phyloP scores from a whole-genome alignment of 2,888 invertebrate species.

The Calameuta pallipes region DNA sequence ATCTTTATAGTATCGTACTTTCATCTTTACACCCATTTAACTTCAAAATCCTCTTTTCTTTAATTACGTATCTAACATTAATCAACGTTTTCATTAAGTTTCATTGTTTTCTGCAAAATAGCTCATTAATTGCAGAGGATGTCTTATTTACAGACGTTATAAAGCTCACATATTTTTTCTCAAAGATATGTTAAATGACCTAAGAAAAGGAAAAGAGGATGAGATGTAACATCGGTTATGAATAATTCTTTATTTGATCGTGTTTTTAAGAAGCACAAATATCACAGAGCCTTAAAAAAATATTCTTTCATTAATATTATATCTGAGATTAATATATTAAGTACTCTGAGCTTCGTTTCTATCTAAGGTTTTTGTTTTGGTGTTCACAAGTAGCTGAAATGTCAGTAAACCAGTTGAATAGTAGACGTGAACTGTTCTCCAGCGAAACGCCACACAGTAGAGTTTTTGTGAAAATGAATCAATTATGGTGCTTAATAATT shows the following conservation, averaged over 20 bases:
- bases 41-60: neutral
- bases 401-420: neutral
- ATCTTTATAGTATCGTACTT: neutral
- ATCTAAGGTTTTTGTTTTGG: neutral
- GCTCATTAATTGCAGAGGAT: neutral
- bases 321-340: neutral
- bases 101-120: neutral
- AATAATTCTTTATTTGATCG: neutral
- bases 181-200: neutral
- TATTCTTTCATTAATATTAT: neutral
- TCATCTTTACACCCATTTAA: neutral
- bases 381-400: neutral
- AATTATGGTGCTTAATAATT: conserved; percentile 31
- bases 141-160: neutral
- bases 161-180: neutral
- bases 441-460: conserved; percentile 6
- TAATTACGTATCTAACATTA: neutral
- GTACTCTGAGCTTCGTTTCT: neutral
- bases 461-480: conserved; percentile 23
- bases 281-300: neutral
- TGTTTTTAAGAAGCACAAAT: neutral
- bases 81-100: neutral
- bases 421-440: neutral
- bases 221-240: neutral
- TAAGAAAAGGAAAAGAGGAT: neutral